A percentile compares a stretch with the other conserved stretches of the same genome.
Evolutionary conservation across 1,140 invertebrate genomes (phyloP).

Genomic region (Hycleus cichorii): DNA sequence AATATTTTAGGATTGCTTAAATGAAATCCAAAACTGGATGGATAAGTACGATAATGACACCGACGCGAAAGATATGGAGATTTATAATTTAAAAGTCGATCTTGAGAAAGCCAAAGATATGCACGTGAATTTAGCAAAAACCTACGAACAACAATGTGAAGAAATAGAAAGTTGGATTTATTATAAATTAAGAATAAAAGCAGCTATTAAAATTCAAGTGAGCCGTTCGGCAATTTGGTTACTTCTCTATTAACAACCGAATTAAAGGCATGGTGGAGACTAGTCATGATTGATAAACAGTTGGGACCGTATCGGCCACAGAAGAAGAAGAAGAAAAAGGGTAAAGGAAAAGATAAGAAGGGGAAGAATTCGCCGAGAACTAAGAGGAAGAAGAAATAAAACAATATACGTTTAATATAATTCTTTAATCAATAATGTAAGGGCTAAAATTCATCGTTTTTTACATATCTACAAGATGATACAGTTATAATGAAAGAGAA

Average conservation of each 20-base stretch:
- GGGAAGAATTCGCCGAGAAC: not conserved
- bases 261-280: constrained; percentile 9
- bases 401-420: not conserved
- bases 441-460: constrained; percentile 26
- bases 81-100: not conserved
- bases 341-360: not conserved
- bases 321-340: not conserved
- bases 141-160: not conserved
- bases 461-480: constrained; percentile 38
- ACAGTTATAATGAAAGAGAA: constrained; percentile 23
- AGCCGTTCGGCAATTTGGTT: not conserved
- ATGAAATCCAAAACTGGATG: constrained; percentile 11
- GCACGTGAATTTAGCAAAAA: not conserved
- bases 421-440: constrained; percentile 35
- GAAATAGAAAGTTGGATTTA: not conserved
- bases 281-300: constrained; percentile 1
- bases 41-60: constrained; percentile 6
- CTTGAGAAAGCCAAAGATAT: not conserved
- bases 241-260: not conserved
- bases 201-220: constrained; percentile 12
- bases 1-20: constrained; percentile 2
- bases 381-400: not conserved
- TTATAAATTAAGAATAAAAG: not conserved
- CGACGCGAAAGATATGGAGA: constrained; percentile 1
- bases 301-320: constrained; percentile 1